Base-by-base conservation (phyloP, 1,140 invertebrate species). In the Belonocnema kinseyi region DNA sequence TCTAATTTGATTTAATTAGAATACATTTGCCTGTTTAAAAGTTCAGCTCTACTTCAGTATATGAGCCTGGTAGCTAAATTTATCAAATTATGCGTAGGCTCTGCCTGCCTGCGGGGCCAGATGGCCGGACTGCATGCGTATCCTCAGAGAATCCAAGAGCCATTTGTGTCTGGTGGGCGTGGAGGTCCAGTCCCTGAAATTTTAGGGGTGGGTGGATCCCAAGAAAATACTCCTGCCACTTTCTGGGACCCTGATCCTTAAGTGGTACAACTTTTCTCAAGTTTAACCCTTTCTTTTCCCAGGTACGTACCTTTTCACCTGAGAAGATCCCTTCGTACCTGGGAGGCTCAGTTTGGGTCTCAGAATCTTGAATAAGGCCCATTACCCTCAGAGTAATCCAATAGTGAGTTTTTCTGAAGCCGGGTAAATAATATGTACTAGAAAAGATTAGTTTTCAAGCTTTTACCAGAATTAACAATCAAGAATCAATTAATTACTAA, bases 1-100 rank as follows among this genome's bases (percentile, higher is more conserved):
- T 88, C 85, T 84, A 85, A 88, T 88, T 88, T 88, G 86, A 87
- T 87, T 88, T 88, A 87, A 88, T 88, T 87, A 88, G 87, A 87
- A 88, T 88, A 88, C 83, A 88, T 88, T 88, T 87, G 85, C 84
- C 82, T 83, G 84, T 79, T 81, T 86, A 83, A 88, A 88, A 87
- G 76, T 81, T 82, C 75, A 82, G 87, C 87, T 88, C 87, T 83
- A 82, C 82, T 52, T 51, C 61, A 70, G 79, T 77, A 88, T 88
- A 88, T 87, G 72, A 86, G 86, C 87, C 87, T 88, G 87, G 86
- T 88, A 88, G 80, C 83, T 87, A 86, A 88, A 88, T 88, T 88
- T 85, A 87, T 84, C 86, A 82, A 87, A 88, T 87, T 88, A 88
- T 88, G 87, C 87, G 87, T 88, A 83, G 81, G 26, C 26, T 16